Conservation (phyloP, 1,140 invertebrate species). For the Lamellibrachia luymesi region DNA sequence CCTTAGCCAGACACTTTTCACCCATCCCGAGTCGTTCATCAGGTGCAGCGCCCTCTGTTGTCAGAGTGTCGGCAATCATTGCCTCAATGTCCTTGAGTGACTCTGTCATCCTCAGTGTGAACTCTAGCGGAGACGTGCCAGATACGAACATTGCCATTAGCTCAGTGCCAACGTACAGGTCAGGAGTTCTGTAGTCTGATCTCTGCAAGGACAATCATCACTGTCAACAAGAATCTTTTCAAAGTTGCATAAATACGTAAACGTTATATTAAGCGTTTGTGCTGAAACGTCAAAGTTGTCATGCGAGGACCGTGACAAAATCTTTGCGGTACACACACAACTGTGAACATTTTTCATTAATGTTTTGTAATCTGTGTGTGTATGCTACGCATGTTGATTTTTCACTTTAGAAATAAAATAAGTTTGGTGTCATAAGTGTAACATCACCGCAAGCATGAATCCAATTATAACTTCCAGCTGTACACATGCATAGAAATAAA, state of each 20-base stretch:
- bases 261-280: not conserved
- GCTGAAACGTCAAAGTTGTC: not conserved
- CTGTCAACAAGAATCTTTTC: not conserved
- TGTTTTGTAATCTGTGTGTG: too few species aligned
- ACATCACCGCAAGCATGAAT: too few species aligned
- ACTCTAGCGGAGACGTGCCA: not conserved
- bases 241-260: not conserved
- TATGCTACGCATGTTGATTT: too few species aligned
- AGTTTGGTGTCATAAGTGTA: too few species aligned
- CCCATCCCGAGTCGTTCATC: not conserved
- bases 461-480: too few species aligned
- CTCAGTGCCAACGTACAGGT: not conserved
- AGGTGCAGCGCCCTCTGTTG: not conserved
- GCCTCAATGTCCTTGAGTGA: not conserved
- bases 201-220: not conserved
- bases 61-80: not conserved
- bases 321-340: not conserved
- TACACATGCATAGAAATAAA: too few species aligned
- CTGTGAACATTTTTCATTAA: not conserved
- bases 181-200: not conserved
- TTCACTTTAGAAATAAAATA: too few species aligned
- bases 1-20: not conserved
- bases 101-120: not conserved
- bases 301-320: too few species aligned
- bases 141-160: not conserved